Evolutionary conservation across 2,113 vertebrate species (phyloP).

Genomic region (Paradisaea rubra): DNA sequence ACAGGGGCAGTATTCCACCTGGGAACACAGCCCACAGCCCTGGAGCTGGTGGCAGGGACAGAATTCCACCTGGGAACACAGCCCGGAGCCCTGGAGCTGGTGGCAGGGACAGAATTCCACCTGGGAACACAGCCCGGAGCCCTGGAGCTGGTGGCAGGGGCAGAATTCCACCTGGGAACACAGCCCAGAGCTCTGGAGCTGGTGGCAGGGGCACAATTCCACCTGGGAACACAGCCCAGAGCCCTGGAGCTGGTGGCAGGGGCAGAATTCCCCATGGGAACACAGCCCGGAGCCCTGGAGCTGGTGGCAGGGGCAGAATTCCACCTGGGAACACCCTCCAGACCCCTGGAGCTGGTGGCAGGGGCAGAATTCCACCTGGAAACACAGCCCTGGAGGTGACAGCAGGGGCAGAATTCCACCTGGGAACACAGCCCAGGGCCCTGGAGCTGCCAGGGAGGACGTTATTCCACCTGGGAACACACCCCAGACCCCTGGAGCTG

Average conservation of each 20-base stretch:
- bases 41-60: neutral
- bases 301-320: conserved; percentile 82
- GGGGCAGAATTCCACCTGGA: neutral
- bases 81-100: accelerated
- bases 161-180: neutral
- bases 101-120: accelerated
- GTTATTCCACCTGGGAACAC: neutral
- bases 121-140: neutral
- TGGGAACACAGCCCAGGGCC: accelerated
- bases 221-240: neutral
- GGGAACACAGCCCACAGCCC: neutral
- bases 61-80: neutral
- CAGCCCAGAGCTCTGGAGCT: neutral
- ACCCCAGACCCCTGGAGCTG: neutral
- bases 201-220: neutral
- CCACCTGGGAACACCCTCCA: conserved; percentile 75
- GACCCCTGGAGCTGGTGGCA: accelerated
- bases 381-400: accelerated
- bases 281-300: too few relatives aligned
- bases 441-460: too few relatives aligned
- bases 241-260: neutral
- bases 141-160: neutral
- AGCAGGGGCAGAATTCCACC: accelerated
- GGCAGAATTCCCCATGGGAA: neutral
- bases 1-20: conserved; percentile 96